Evolutionary conservation across 2,113 vertebrate genomes (phyloP), one percentile per base, ranked within the genome.

Genomic region (Tachysurus vachellii): DNA sequence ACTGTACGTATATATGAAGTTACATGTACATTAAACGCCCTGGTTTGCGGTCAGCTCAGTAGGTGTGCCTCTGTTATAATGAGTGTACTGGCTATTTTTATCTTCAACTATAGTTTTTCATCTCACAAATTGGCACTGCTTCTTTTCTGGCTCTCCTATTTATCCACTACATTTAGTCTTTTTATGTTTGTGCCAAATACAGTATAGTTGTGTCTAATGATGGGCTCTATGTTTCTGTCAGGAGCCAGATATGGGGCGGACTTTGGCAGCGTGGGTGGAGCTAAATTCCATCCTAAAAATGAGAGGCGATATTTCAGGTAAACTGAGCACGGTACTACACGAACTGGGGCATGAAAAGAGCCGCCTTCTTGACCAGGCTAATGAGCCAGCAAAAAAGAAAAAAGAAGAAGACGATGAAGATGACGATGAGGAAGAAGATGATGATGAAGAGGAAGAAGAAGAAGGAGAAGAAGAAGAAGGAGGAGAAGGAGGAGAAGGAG

Each of bases 261-360:
- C 90, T 0, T 80, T 93, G 54, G 86, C 82, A 31, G 93, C 91
- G 44, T 95, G 93, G 94, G 77, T 70, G 88, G 77, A 59, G 77
- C 83, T 89, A 10, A 76, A 76, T n/a, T 62, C 83, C 56, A 89
- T 89, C 88, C 36, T 80, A 90, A 75, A 83, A 88, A 91, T 53
- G 57, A 57, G 80, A 85, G 68, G 66, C 54, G 80, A 53, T 4
- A 31, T 44, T n/a, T 50, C 73, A 64, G 90, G 87, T 17, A 19
- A 36, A 42, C 90, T 94, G 5, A 91, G 91, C 85, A 71, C 87
- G 8, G 84, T 90, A 3, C 91, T 95, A 1, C 92, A 90, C 56
- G 90, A 92, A 59, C 94, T 95, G 56, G 88, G 88, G 3, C 31
- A 82, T 17, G 90, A 95, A 36, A 95, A 94, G 87, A 90, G 12